Conservation (phyloP, 2,888 invertebrate genomes). For the Eupithecia insigniata region DNA sequence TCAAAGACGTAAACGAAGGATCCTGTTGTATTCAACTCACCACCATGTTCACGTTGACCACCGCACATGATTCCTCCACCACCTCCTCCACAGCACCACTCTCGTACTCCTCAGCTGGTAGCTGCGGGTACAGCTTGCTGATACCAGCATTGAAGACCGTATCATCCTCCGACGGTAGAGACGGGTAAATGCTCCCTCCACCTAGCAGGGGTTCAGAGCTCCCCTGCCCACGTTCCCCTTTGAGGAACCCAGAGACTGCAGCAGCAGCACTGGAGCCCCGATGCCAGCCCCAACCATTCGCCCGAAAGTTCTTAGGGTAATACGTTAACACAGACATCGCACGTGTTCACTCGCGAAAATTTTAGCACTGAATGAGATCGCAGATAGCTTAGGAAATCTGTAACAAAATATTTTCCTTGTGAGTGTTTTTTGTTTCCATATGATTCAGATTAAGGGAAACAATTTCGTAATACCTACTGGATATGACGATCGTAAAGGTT, state of each 20-base stretch:
- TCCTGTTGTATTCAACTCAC: slow-evolving; percentile 59
- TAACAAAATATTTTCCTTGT: slow-evolving; percentile 47
- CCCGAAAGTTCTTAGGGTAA: slow-evolving; percentile 78
- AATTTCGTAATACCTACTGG: slow-evolving; percentile 6
- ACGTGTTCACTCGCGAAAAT: slow-evolving; percentile 47
- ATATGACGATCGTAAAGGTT: slow-evolving; percentile 10
- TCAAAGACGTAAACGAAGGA: not conserved
- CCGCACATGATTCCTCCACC: slow-evolving; percentile 73
- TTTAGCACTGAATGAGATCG: slow-evolving; percentile 48
- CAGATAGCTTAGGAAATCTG: slow-evolving; percentile 44
- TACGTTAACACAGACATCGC: slow-evolving; percentile 55
- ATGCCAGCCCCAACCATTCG: slow-evolving; percentile 81
- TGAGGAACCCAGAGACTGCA: slow-evolving; percentile 72
- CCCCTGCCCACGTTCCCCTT: slow-evolving; percentile 66
- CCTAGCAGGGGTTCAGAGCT: slow-evolving; percentile 62
- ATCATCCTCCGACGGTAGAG: slow-evolving; percentile 70
- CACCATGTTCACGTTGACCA: slow-evolving; percentile 73
- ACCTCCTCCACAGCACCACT: slow-evolving; percentile 76
- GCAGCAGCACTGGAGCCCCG: slow-evolving; percentile 61
- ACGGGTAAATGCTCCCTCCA: slow-evolving; percentile 70
- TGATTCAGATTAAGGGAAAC: slow-evolving; percentile 13
- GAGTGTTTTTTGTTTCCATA: slow-evolving; percentile 27
- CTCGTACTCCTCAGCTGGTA: slow-evolving; percentile 78
- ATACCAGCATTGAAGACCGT: slow-evolving; percentile 63
- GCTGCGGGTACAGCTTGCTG: slow-evolving; percentile 68